These are phyloP conservation scores for Galerucella pusilla DNA, from an alignment of 2,888 invertebrate species.

Conservation along the genomic window DNA sequence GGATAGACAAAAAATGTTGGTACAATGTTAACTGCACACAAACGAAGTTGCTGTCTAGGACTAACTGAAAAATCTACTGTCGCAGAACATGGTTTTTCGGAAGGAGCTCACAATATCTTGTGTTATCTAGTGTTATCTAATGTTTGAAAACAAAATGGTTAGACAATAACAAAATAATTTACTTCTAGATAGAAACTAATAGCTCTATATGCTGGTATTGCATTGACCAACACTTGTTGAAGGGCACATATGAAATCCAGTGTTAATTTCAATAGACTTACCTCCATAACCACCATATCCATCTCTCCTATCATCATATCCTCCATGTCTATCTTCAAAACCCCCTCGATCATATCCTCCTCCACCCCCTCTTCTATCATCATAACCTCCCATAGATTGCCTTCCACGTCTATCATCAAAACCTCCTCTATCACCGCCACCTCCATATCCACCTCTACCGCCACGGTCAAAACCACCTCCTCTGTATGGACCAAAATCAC, in stretches of 20 bases:
- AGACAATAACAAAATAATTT: not conserved
- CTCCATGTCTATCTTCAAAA: conserved; percentile 40
- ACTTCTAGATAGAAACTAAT: no score
- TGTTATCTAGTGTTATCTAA: not conserved
- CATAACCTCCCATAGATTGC: conserved; percentile 35
- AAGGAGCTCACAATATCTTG: no score
- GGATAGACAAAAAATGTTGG: no score
- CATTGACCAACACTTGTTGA: no score
- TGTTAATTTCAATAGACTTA: not conserved
- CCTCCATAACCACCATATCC: conserved; percentile 37
- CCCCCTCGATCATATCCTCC: conserved; percentile 21
- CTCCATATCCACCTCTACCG: conserved; percentile 35
- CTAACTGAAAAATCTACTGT: no score
- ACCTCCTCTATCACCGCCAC: conserved; percentile 44
- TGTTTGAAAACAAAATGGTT: not conserved
- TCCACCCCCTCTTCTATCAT: conserved; percentile 45
- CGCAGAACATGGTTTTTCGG: no score
- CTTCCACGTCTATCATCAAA: conserved; percentile 43
- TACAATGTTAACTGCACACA: no score
- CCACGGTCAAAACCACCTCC: conserved; percentile 45
- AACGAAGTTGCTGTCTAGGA: no score
- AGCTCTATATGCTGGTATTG: no score
- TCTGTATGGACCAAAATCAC: conserved; percentile 48
- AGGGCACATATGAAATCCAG: no score
- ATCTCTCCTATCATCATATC: conserved; percentile 25